Evolutionary conservation across 2,888 invertebrate genomes (phyloP).

Genomic region (Chloromyia formosa): DNA sequence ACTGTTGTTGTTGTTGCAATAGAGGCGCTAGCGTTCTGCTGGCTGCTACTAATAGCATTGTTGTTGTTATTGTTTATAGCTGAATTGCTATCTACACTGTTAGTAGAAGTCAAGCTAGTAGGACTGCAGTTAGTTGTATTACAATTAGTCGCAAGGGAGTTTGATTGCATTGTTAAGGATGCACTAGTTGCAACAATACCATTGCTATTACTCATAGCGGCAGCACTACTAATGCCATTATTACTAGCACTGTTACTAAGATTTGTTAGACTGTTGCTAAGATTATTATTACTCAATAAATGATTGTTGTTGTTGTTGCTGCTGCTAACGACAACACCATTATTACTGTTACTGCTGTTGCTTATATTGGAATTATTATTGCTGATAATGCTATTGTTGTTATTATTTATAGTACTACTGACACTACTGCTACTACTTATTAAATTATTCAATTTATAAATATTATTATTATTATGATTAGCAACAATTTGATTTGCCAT

Average conservation of each 20-base stretch:
- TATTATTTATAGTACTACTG: slow-evolving; percentile 50
- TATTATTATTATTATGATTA: slow-evolving; percentile 51
- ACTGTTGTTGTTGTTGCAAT: slow-evolving; percentile 44
- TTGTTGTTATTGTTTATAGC: slow-evolving; percentile 25
- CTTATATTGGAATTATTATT: slow-evolving; percentile 49
- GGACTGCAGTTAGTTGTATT: slow-evolving; percentile 44
- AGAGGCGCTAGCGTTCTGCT: slow-evolving; percentile 29
- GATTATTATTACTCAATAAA: slow-evolving; percentile 48
- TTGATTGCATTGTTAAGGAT: slow-evolving; percentile 44
- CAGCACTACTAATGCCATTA: slow-evolving; percentile 50
- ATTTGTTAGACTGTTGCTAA: slow-evolving; percentile 26
- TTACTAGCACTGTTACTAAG: slow-evolving; percentile 44
- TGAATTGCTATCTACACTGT: slow-evolving; percentile 4
- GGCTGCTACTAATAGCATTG: slow-evolving; percentile 9
- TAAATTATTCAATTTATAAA: slow-evolving; percentile 49
- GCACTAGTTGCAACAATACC: slow-evolving; percentile 50
- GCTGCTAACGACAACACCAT: slow-evolving; percentile 54
- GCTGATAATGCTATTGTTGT: slow-evolving; percentile 42
- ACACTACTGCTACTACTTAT: slow-evolving; percentile 48
- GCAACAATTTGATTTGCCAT: slow-evolving; percentile 62
- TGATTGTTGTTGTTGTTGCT: slow-evolving; percentile 50
- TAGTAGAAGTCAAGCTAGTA: slow-evolving; percentile 31
- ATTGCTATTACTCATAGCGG: slow-evolving; percentile 47
- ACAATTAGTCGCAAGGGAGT: slow-evolving; percentile 46
- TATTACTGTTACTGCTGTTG: slow-evolving; percentile 51